phyloP scores from a whole-genome alignment of 2,113 vertebrate species.

The Oncorhynchus gorbuscha region DNA sequence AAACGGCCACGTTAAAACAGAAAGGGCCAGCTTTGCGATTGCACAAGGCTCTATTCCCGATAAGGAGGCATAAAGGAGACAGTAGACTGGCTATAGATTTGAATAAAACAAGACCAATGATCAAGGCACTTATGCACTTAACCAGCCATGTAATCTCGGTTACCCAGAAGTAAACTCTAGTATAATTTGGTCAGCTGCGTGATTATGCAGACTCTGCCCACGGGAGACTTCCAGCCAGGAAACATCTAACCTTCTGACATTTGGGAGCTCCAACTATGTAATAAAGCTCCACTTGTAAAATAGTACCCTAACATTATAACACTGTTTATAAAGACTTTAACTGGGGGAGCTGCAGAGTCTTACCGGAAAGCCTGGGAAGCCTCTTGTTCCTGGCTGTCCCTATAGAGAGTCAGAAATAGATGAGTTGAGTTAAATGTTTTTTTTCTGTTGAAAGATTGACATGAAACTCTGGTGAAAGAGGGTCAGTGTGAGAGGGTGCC shows the following conservation, averaged over 20 bases:
- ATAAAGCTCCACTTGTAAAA: neutral
- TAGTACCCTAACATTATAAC: neutral
- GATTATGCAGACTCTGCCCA: too few relatives aligned
- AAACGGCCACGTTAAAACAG: neutral
- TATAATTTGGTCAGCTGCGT: too few relatives aligned
- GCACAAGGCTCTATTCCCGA: neutral
- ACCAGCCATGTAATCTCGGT: too few relatives aligned
- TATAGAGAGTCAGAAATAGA: conserved; percentile 61
- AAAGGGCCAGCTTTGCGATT: neutral
- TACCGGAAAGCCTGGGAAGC: conserved; percentile 98
- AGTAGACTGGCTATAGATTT: neutral
- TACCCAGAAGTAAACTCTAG: too few relatives aligned
- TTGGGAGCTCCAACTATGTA: neutral
- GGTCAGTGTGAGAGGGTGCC: conserved; percentile 29
- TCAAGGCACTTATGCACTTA: too few relatives aligned
- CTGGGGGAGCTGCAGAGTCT: conserved; percentile 57
- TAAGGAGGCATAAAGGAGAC: neutral
- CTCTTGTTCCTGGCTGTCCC: conserved; percentile 97
- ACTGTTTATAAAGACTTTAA: neutral
- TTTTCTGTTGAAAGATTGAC: neutral
- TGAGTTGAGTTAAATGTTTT: neutral
- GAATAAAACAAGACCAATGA: neutral
- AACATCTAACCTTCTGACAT: too few relatives aligned
- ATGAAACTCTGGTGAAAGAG: conserved; percentile 7
- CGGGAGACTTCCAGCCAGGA: too few relatives aligned